Percentiles rank a stretch among this genome's conserved stretches.
phyloP scores from a whole-genome alignment of 2,797 vertebrate species.

The Catostomus latipinnis region DNA sequence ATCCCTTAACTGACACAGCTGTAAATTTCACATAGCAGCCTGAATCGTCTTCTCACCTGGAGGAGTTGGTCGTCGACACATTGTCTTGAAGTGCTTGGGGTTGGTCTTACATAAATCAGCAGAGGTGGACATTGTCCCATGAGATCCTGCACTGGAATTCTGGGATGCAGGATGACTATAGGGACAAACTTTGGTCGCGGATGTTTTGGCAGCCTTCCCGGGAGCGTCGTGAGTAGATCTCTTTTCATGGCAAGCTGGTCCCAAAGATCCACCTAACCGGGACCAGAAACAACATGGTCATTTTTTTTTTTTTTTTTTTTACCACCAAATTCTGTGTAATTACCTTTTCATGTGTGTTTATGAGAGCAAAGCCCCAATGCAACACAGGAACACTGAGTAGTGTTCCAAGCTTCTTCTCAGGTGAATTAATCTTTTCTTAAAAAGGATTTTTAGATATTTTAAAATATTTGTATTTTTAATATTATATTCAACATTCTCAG shows the following conservation, averaged over 20 bases:
- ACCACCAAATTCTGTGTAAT: too few relatives aligned
- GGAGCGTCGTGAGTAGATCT: constrained; percentile 80
- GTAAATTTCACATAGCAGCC: not conserved
- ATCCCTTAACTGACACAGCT: not conserved
- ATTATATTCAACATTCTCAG: too few relatives aligned
- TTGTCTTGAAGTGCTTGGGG: constrained; percentile 94
- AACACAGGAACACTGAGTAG: not conserved
- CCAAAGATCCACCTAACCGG: constrained; percentile 69
- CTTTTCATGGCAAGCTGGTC: constrained; percentile 79
- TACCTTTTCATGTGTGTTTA: not conserved
- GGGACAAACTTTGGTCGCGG: constrained; percentile 86
- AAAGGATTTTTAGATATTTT: too few relatives aligned
- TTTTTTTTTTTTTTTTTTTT: too few relatives aligned
- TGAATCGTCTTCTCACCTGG: constrained; percentile 76
- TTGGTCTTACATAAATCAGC: constrained; percentile 91
- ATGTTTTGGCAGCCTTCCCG: constrained; percentile 80
- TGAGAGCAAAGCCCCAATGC: not conserved
- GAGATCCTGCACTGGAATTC: constrained; percentile 76
- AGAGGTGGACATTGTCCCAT: constrained; percentile 89
- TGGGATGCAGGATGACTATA: constrained; percentile 86
- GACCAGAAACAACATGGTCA: constrained; percentile 11
- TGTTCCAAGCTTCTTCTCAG: too few relatives aligned
- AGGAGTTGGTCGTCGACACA: constrained; percentile 90
- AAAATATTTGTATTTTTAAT: too few relatives aligned
- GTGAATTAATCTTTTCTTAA: too few relatives aligned